These are phyloP conservation scores for Psephotus haematonotus DNA, from an alignment of 2,113 vertebrate genomes.

Conservation along the genomic window DNA sequence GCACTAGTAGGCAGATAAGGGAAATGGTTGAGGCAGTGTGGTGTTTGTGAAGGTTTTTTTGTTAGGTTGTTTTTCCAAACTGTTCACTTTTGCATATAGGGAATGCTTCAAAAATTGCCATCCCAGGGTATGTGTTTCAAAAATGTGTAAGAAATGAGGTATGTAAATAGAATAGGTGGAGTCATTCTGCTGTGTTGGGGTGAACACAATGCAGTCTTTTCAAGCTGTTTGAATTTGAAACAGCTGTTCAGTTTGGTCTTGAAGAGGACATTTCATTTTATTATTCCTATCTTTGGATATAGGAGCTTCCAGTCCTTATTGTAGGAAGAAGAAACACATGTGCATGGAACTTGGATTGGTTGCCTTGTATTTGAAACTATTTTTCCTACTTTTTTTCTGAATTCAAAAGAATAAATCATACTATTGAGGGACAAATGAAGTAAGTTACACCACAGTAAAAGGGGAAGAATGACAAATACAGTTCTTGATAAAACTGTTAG, in stretches of 20 bases:
- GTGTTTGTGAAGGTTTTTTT: not conserved
- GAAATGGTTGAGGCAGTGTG: not conserved
- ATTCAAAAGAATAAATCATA: not conserved
- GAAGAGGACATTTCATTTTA: not conserved
- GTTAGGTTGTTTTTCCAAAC: not conserved
- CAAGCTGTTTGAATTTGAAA: not conserved
- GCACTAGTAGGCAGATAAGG: not conserved
- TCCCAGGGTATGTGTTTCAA: not conserved
- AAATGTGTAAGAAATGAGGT: not conserved
- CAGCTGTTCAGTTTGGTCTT: not conserved
- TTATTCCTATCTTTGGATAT: not conserved
- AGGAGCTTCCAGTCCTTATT: not conserved
- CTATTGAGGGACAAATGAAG: not conserved
- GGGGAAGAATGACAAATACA: not conserved
- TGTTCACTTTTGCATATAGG: not conserved
- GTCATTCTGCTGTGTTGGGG: not conserved
- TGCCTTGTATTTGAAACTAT: not conserved
- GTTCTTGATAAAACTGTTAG: not conserved
- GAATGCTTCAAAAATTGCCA: not conserved
- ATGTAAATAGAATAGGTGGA: not conserved
- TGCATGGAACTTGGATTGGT: not conserved
- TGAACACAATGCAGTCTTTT: not conserved
- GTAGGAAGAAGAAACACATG: not conserved
- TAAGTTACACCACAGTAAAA: not conserved
- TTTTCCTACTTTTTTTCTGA: not conserved